Conservation (phyloP, 1,140 invertebrate genomes). For the Papilio machaon region DNA sequence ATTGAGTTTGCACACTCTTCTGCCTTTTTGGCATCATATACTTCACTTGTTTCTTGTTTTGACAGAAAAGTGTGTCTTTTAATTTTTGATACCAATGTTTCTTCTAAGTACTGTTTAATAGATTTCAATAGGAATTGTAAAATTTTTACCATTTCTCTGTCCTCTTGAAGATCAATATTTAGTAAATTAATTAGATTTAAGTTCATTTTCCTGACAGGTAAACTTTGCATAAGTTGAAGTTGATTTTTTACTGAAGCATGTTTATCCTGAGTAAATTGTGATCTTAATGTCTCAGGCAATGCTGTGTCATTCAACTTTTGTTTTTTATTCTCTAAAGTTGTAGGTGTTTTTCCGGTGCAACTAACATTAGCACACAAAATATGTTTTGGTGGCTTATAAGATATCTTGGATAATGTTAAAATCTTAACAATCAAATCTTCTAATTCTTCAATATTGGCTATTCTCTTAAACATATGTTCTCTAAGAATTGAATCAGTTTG, state of each 20-base stretch:
- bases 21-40: slow-evolving; percentile 62
- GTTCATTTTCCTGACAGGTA: slow-evolving; percentile 61
- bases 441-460: slow-evolving; percentile 84
- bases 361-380: slow-evolving; percentile 77
- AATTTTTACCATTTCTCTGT: slow-evolving; percentile 53
- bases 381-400: slow-evolving; percentile 85
- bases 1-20: slow-evolving; percentile 61
- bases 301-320: slow-evolving; percentile 69
- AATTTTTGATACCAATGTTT: slow-evolving; percentile 66
- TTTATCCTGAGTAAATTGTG: slow-evolving; percentile 67
- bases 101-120: slow-evolving; percentile 60
- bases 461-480: slow-evolving; percentile 80
- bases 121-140: slow-evolving; percentile 66
- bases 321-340: slow-evolving; percentile 55
- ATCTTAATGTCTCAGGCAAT: slow-evolving; percentile 64
- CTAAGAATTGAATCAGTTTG: slow-evolving; percentile 83
- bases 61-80: slow-evolving; percentile 67
- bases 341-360: slow-evolving; percentile 53
- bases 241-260: slow-evolving; percentile 54
- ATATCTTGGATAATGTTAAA: slow-evolving; percentile 75
- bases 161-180: slow-evolving; percentile 55
- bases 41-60: slow-evolving; percentile 54
- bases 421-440: slow-evolving; percentile 80
- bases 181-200: slow-evolving; percentile 65
- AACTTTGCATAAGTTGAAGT: slow-evolving; percentile 52